Percentiles rank a stretch among this genome's conserved stretches.
phyloP scores from a whole-genome alignment of 1,140 invertebrate species.

The Scaptomyza montana region DNA sequence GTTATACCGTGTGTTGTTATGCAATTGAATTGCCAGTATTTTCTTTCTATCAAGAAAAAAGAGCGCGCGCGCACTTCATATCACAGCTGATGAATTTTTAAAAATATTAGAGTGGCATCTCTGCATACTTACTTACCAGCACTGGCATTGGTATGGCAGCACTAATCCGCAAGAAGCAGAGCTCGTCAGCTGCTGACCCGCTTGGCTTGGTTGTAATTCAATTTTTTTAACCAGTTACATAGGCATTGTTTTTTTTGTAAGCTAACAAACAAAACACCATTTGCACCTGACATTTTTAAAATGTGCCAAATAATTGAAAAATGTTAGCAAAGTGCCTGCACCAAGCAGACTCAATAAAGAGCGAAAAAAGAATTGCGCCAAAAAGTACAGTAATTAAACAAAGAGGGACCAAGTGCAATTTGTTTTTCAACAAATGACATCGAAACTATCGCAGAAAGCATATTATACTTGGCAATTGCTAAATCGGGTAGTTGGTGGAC shows the following conservation, averaged over 20 bases:
- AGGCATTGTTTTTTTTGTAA: not conserved
- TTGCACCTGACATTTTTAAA: not conserved
- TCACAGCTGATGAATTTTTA: slow-evolving; percentile 49
- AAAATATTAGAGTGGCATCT: slow-evolving; percentile 4
- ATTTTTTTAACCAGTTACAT: slow-evolving; percentile 48
- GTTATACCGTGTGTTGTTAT: slow-evolving; percentile 70
- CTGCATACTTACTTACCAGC: slow-evolving; percentile 1
- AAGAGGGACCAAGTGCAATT: slow-evolving; percentile 35
- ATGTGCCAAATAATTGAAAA: not conserved
- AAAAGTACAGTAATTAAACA: slow-evolving; percentile 31
- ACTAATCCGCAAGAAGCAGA: slow-evolving; percentile 15
- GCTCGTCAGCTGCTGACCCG: slow-evolving; percentile 61
- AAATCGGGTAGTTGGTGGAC: slow-evolving; percentile 45
- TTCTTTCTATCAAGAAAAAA: slow-evolving; percentile 50
- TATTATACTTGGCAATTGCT: slow-evolving; percentile 60
- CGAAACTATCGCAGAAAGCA: slow-evolving; percentile 27
- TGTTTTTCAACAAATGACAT: slow-evolving; percentile 52
- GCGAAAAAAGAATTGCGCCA: slow-evolving; percentile 55
- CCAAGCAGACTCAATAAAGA: not conserved
- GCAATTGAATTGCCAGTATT: slow-evolving; percentile 74
- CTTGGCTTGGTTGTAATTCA: slow-evolving; percentile 65
- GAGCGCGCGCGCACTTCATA: slow-evolving; percentile 55
- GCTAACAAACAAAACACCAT: not conserved
- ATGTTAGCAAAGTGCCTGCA: slow-evolving; percentile 1
- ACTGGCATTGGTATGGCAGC: slow-evolving; percentile 28